phyloP scores from a whole-genome alignment of 1,140 invertebrate genomes.

The Neotoxoptera formosana region DNA sequence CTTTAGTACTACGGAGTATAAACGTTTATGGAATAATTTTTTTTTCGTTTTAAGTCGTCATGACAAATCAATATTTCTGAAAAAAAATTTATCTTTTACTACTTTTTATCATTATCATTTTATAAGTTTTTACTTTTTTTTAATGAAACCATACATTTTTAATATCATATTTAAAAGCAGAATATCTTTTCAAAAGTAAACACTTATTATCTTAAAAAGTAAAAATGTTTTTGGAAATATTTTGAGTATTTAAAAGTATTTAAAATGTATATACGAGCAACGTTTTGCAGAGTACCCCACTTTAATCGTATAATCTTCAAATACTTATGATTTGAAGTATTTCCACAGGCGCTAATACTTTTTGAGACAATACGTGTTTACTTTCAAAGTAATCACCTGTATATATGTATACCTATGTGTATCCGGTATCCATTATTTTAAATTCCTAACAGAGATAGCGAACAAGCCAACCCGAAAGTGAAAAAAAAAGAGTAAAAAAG shows the following conservation, averaged over 20 bases:
- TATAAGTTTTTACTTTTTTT: too few species aligned
- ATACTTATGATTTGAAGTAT: not conserved
- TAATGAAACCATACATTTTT: too few species aligned
- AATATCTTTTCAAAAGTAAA: too few species aligned
- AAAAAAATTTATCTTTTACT: too few species aligned
- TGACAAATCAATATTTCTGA: too few species aligned
- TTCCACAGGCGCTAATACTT: not conserved
- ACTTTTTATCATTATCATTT: too few species aligned
- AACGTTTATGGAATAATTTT: too few species aligned
- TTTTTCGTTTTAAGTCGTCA: too few species aligned
- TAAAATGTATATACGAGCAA: not conserved
- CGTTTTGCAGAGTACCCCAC: not conserved
- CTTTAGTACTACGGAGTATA: too few species aligned
- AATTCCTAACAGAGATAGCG: too few species aligned
- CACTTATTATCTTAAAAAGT: not conserved
- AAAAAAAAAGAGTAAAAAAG: too few species aligned
- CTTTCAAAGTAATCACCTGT: not conserved
- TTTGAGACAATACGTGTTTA: not conserved
- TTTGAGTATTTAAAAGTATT: not conserved
- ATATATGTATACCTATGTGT: not conserved
- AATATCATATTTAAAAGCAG: too few species aligned
- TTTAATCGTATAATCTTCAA: not conserved
- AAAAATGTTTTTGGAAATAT: not conserved
- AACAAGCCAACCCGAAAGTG: not conserved
- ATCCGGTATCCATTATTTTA: not conserved